A percentile compares a stretch with the other conserved stretches of the same genome.
Evolutionary conservation across 2,888 invertebrate species (phyloP).

Genomic region (Eumerus sabulonum): DNA sequence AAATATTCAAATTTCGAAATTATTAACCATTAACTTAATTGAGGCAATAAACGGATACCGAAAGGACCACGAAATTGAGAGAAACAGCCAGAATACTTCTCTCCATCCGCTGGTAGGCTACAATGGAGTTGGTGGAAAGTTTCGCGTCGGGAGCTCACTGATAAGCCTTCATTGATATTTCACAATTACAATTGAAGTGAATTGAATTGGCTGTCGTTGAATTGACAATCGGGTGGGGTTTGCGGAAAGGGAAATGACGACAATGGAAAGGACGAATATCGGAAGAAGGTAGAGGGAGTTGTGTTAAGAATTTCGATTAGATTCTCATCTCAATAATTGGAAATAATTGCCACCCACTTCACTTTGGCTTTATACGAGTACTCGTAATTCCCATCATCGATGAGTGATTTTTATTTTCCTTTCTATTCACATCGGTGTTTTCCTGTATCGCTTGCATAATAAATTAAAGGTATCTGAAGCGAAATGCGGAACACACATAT

Average conservation of each 20-base stretch:
- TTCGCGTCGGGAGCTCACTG: conserved; percentile 22
- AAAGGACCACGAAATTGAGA: conserved; percentile 19
- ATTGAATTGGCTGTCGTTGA: conserved; percentile 32
- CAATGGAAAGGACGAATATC: background rate
- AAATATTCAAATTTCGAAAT: conserved; percentile 23
- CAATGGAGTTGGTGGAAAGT: too few species aligned
- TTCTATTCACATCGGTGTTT: conserved; percentile 8
- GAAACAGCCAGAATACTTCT: conserved; percentile 1
- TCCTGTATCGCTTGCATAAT: background rate
- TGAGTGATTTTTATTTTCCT: background rate
- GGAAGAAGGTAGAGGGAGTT: conserved; percentile 5
- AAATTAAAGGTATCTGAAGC: background rate
- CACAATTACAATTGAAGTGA: conserved; percentile 49
- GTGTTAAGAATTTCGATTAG: conserved; percentile 23
- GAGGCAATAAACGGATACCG: conserved; percentile 43
- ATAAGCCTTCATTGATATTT: conserved; percentile 37
- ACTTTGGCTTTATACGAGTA: too few species aligned
- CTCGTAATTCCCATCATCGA: conserved; percentile 16
- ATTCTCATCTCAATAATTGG: conserved; percentile 45
- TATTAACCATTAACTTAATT: conserved; percentile 59
- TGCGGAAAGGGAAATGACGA: background rate
- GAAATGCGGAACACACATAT: too few species aligned
- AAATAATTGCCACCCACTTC: conserved; percentile 43
- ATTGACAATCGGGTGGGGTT: background rate
- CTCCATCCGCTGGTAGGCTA: too few species aligned